Base-by-base conservation (phyloP, 1,140 invertebrate genomes). In the Phortica variegata region DNA sequence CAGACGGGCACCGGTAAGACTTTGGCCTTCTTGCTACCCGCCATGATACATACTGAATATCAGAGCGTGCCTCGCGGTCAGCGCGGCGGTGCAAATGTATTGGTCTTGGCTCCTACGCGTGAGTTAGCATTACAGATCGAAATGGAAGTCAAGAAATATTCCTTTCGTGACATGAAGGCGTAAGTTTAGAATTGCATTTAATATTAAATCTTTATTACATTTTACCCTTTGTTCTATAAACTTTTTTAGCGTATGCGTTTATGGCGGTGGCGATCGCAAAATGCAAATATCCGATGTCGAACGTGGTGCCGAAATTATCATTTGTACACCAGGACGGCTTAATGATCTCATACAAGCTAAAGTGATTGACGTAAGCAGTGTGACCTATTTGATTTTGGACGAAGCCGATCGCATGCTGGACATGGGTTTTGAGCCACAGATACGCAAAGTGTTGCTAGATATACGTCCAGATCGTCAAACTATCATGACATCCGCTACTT, bases 1-100 rank as follows among this genome's bases (percentile, higher is more conserved):
- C 93, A 95, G 78, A 93, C 91, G 19, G 90, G 90, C 47, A 95
- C 93, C 21, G 93, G 92, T 56, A 89, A 88, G 80, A 97, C 94
- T 0, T 76, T 96, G 29, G 93, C 93, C 0, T 97, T 96, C 66
- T 75, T 97, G 0, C 68, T 97, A 21, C 94, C 94, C 23, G 93
- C 92, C 12, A 81, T 97, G 34, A 88, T 95, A 57, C 91, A 95
- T 61, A 93, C 93, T 41, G 89, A 92, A 52, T 82, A 82, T 29
- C 94, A 97, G 79, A 71, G 81, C 16, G 79, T 78, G 9, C 86
- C 88, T 0, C 77, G 86, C 5, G 61, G 57, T 0, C 58, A 92
- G 58, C 77, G 91, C 26, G 77, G 78, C 19, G 93, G 93, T 1
- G 90, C 93, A 4, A 91, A 87, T 61, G 89, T 93, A 5, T 77